These are phyloP conservation scores for Addax nasomaculatus DNA, from an alignment of 2,113 vertebrate species.

Conservation along the genomic window DNA sequence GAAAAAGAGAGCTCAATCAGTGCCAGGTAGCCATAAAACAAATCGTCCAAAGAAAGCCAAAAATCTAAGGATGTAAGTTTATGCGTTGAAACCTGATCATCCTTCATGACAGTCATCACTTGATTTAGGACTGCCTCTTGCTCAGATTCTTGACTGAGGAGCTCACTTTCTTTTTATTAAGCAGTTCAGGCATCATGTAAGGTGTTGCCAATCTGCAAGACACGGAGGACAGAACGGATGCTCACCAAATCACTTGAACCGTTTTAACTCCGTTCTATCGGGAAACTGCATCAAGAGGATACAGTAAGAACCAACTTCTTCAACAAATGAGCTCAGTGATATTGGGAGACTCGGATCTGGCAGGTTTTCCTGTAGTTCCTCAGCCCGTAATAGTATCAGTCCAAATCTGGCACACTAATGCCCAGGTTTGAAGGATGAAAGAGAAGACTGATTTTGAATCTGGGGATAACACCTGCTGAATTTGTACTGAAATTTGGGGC, in stretches of 20 bases:
- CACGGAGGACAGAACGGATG: neutral
- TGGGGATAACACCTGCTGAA: neutral
- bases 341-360: neutral
- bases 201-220: neutral
- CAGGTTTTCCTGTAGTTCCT: neutral
- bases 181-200: neutral
- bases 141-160: neutral
- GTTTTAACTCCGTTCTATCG: neutral
- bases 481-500: neutral
- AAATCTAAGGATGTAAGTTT: neutral
- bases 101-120: neutral
- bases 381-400: neutral
- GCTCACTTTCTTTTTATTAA: neutral
- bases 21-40: neutral
- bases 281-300: neutral
- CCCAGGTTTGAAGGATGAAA: neutral
- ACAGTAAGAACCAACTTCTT: neutral
- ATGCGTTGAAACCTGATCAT: slow-evolving; percentile 9
- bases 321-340: neutral
- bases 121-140: neutral
- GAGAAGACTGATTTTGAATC: neutral
- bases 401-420: neutral
- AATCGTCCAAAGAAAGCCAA: slow-evolving; percentile 1
- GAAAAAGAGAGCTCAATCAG: neutral
- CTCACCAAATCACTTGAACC: neutral